Conservation (phyloP, 2,113 vertebrate species). For the Piprites chloris region DNA sequence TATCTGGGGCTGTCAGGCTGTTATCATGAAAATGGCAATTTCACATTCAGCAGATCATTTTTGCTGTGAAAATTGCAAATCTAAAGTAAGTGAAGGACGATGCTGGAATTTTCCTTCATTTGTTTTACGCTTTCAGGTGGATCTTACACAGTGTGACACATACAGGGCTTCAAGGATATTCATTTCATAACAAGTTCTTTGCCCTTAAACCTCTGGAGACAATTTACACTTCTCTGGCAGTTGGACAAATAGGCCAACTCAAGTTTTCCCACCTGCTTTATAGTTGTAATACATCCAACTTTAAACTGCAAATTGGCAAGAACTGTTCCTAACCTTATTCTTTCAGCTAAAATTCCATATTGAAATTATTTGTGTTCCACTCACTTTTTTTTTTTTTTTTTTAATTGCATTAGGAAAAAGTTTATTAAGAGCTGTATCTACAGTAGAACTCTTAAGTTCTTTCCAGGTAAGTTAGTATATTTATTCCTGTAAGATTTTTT, state of each 20-base stretch:
- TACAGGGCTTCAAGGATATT: not conserved
- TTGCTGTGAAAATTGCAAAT: not conserved
- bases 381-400: not conserved
- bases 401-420: not conserved
- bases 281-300: not conserved
- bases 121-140: not conserved
- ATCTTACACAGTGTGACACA: not conserved
- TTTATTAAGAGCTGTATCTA: not conserved
- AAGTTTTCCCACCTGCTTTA: not conserved
- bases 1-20: not conserved
- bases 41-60: not conserved
- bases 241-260: not conserved
- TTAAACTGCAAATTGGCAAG: not conserved
- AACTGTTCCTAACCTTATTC: not conserved
- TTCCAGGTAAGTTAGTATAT: conserved; percentile 24
- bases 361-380: not conserved
- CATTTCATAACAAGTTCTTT: not conserved
- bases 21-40: not conserved
- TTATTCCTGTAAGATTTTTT: not conserved
- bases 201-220: not conserved
- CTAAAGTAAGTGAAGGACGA: not conserved
- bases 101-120: not conserved
- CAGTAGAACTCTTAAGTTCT: not conserved
- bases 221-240: not conserved
- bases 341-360: not conserved